Percentiles rank a stretch among this genome's conserved stretches.
Conservation (phyloP, 2,113 vertebrate species). For the Plotosus lineatus region DNA sequence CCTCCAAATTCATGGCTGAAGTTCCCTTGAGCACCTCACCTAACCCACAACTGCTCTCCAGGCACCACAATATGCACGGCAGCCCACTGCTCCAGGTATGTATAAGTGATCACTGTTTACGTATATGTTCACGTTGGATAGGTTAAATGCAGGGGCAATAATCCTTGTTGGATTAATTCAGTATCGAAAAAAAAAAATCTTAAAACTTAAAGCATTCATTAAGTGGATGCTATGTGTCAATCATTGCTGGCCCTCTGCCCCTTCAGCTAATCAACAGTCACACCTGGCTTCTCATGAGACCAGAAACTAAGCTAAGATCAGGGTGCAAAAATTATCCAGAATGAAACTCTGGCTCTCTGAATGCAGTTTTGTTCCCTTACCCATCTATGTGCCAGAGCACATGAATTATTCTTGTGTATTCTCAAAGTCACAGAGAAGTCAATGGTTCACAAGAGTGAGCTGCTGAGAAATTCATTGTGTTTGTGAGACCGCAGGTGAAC, state of each 20-base stretch:
- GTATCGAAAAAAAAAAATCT: no score
- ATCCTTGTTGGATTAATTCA: no score
- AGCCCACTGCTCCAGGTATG: no score
- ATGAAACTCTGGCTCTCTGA: slow-evolving; percentile 66
- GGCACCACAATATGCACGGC: no score
- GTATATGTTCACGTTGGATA: no score
- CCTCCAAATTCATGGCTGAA: no score
- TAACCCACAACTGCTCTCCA: no score
- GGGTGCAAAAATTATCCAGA: slow-evolving; percentile 57
- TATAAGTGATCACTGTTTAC: no score
- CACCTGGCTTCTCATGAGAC: slow-evolving; percentile 58
- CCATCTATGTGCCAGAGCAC: slow-evolving; percentile 59
- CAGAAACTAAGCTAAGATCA: slow-evolving; percentile 43
- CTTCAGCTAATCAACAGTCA: slow-evolving; percentile 56
- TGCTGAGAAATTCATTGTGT: slow-evolving; percentile 54
- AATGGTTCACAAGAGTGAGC: slow-evolving; percentile 73
- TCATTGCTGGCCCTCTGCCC: slow-evolving; percentile 50
- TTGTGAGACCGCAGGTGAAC: slow-evolving; percentile 50
- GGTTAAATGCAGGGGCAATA: no score
- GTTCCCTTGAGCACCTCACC: no score
- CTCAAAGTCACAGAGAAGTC: slow-evolving; percentile 77
- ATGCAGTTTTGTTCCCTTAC: slow-evolving; percentile 63
- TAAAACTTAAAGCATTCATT: slow-evolving; percentile 32
- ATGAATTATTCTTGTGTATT: slow-evolving; percentile 77
- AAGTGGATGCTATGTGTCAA: slow-evolving; percentile 48